A percentile compares a stretch with the other conserved stretches of the same genome.
phyloP scores from a whole-genome alignment of 2,113 vertebrate species.

The Cyphomyrus discorhynchus region DNA sequence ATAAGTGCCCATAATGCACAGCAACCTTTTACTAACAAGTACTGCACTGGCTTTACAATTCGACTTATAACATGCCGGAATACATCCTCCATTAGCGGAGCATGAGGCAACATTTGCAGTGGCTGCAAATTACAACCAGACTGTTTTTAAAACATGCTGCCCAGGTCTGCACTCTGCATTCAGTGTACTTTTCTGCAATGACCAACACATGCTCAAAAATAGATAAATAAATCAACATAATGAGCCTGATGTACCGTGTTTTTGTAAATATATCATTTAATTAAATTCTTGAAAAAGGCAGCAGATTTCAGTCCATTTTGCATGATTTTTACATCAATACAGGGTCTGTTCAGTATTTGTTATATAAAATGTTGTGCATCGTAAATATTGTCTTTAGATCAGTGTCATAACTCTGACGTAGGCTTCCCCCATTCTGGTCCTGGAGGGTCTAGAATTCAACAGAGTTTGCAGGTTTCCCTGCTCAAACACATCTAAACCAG shows the following conservation, averaged over 20 bases:
- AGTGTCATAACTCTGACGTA: background rate
- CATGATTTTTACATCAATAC: background rate
- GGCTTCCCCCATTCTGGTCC: background rate
- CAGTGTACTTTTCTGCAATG: background rate
- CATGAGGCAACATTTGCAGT: conserved; percentile 17
- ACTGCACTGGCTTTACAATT: background rate
- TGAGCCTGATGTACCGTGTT: background rate
- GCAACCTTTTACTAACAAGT: background rate
- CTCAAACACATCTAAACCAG: background rate
- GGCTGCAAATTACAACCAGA: conserved; percentile 44
- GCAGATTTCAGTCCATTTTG: background rate
- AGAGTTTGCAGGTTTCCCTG: background rate
- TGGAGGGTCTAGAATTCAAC: background rate
- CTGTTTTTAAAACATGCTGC: conserved; percentile 39
- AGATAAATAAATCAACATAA: background rate
- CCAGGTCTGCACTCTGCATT: conserved; percentile 8
- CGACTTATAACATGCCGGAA: conserved; percentile 28
- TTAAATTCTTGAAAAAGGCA: background rate
- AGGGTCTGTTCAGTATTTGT: background rate
- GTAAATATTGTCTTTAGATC: background rate
- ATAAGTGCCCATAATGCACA: background rate
- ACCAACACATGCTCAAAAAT: conserved; percentile 2
- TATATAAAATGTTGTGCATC: background rate
- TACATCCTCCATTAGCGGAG: conserved; percentile 28
- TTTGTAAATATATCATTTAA: background rate